Percentiles rank a stretch among this genome's conserved stretches.
phyloP scores from a whole-genome alignment of 92 coral and sea anemone genomes.

The Umimayanthus kanabou region DNA sequence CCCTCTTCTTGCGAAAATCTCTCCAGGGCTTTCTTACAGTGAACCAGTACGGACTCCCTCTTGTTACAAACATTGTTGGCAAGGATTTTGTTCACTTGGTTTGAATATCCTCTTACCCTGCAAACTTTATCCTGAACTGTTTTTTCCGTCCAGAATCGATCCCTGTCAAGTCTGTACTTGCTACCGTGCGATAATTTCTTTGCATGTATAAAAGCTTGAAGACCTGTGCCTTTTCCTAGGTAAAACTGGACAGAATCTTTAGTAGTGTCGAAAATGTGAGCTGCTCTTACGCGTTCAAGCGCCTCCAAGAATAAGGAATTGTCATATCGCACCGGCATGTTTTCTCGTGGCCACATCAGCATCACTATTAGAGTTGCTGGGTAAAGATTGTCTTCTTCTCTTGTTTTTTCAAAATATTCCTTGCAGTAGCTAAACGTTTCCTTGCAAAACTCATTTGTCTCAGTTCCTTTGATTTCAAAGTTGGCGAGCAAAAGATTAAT shows the following conservation, averaged over 20 bases:
- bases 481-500: constrained; percentile 37
- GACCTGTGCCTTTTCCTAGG: constrained; percentile 31
- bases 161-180: constrained; percentile 32
- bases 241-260: constrained; percentile 36
- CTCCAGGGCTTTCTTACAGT: constrained; percentile 32
- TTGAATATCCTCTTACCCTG: constrained; percentile 26
- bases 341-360: constrained; percentile 42
- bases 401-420: constrained; percentile 17
- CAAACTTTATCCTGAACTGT: constrained; percentile 13
- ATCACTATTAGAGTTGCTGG: constrained; percentile 23
- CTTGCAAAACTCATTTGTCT: neutral
- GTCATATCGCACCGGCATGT: constrained; percentile 25
- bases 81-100: constrained; percentile 32
- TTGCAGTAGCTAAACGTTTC: constrained; percentile 37
- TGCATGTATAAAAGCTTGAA: constrained; percentile 41
- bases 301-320: constrained; percentile 31
- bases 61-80: constrained; percentile 36
- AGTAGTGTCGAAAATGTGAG: neutral
- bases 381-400: neutral
- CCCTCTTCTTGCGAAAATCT: constrained; percentile 40
- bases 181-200: constrained; percentile 28
- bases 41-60: constrained; percentile 31
- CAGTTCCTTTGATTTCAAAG: constrained; percentile 17
- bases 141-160: constrained; percentile 34
- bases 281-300: neutral